Evolutionary conservation across 1,140 invertebrate species (phyloP), one percentile per base, ranked within the genome.

Genomic region (Rhyacophila brunnea): DNA sequence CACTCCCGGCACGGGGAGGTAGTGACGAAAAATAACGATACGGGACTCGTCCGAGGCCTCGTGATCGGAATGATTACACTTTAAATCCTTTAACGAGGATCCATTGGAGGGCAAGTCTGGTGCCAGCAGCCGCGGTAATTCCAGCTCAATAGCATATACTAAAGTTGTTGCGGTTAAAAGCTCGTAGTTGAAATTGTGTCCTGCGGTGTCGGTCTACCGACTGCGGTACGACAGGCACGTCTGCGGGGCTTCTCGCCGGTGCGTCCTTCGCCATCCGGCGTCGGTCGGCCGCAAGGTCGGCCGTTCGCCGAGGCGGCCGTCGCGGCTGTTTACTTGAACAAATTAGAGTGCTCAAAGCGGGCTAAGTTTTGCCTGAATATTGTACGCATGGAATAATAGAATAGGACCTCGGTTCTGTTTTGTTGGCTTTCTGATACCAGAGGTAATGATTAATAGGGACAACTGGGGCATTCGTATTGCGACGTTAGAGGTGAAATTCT

Each of bases 71-170:
- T 91, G 88, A 89, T 86, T 86, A 88, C 86, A 91, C 82, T 90
- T 83, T 90, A 91, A 92, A 92, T 84, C 83, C 84, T 85, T 90
- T 88, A 88, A 88, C 86, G 85, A 91, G 87, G 85, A 91, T 80
- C 83, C 77, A 87, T 90, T 90, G 87, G 87, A 91, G 89, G 89
- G 89, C 87, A 92, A 92, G 89, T 92, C 88, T 90, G 87, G 86
- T 89, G 87, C 87, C 87, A 90, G 88, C 88, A 87, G 86, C 86
- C 83, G 89, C 89, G 88, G 89, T 90, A 91, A 92, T 87, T 90
- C 88, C 87, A 89, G 87, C 89, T 90, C 86, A 88, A 87, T 87
- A 90, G 87, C 87, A 85, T 89, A 91, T 89, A 90, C 87, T 88
- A 87, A 88, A 85, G 84, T 88, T 87, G 85, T 86, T 89, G 87